These are phyloP conservation scores for Leucania comma DNA, from an alignment of 2,888 invertebrate species.

Conservation along the genomic window DNA sequence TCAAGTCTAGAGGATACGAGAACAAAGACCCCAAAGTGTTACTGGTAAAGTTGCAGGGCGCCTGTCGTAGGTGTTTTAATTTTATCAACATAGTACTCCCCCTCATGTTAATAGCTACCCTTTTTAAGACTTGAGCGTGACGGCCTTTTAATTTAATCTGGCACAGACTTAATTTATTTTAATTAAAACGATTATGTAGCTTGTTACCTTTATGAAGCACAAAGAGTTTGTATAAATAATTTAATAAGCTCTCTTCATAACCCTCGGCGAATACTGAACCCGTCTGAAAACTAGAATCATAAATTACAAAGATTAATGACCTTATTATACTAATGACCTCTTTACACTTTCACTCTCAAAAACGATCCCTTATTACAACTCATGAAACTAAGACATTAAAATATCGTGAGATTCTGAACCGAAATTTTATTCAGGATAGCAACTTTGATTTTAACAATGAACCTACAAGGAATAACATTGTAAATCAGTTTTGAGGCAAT, in stretches of 20 bases:
- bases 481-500: too few relatives aligned
- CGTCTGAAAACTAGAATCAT: conserved; percentile 21
- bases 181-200: conserved; percentile 43
- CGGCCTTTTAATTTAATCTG: conserved; percentile 40
- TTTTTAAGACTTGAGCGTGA: conserved; percentile 38
- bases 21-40: not conserved
- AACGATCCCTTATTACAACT: not conserved
- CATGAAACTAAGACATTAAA: not conserved
- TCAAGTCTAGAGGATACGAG: not conserved
- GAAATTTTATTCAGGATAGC: not conserved
- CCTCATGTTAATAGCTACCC: conserved; percentile 17
- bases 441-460: not conserved
- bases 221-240: conserved; percentile 31
- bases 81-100: conserved; percentile 16
- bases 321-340: conserved; percentile 26
- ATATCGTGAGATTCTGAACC: not conserved
- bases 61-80: conserved; percentile 24
- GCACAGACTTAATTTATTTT: conserved; percentile 39
- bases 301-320: conserved; percentile 23
- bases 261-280: conserved; percentile 6
- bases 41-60: not conserved
- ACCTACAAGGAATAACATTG: too few relatives aligned
- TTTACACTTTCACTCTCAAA: conserved; percentile 7
- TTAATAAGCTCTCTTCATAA: conserved; percentile 7
- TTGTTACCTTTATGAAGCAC: conserved; percentile 13